phyloP scores from a whole-genome alignment of 2,113 vertebrate genomes.

The Hypanus sabinus region DNA sequence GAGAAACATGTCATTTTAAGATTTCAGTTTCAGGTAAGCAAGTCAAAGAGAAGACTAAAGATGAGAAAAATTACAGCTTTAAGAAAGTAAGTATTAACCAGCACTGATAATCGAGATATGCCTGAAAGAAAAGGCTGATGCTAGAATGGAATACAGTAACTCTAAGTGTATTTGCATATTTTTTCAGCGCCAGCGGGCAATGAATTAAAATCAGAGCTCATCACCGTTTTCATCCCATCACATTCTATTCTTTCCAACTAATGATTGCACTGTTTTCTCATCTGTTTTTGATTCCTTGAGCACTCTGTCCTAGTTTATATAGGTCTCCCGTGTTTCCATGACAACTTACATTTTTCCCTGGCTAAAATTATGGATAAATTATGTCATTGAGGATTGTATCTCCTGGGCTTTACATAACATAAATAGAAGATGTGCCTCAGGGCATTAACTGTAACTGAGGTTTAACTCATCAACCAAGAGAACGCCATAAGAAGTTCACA shows the following conservation, averaged over 20 bases:
- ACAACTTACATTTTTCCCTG: conserved; percentile 11
- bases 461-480: neutral
- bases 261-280: conserved; percentile 8
- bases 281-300: conserved; percentile 4
- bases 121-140: neutral
- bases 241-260: neutral
- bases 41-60: neutral
- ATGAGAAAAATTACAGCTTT: neutral
- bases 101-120: neutral
- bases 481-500: neutral
- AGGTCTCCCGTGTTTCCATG: conserved; percentile 18
- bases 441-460: neutral
- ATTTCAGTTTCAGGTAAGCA: neutral
- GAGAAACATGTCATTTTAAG: no score
- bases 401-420: neutral
- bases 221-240: neutral
- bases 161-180: neutral
- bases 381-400: conserved; percentile 7
- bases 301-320: conserved; percentile 10
- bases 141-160: neutral
- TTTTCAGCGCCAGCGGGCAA: neutral
- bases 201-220: neutral
- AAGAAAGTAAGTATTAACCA: no score
- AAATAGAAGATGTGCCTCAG: conserved; percentile 22
- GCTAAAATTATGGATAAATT: conserved; percentile 18